Percentiles rank a stretch among this genome's conserved stretches.
phyloP scores from a whole-genome alignment of 2,888 invertebrate species.

The Tetrapedia diversipes region DNA sequence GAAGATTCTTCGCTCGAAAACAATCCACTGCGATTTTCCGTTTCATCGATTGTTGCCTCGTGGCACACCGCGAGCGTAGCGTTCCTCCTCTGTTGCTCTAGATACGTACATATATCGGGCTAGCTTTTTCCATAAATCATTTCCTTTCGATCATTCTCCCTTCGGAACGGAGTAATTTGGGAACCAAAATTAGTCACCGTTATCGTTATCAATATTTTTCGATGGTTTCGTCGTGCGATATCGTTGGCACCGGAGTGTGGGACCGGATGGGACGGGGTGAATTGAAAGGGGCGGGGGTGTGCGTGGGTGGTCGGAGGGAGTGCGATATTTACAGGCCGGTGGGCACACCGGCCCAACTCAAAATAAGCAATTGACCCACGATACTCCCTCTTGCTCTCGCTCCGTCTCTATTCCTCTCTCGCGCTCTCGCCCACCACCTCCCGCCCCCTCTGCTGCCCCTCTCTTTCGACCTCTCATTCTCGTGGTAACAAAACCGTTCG shows the following conservation, averaged over 20 bases:
- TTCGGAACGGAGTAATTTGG: slow-evolving; percentile 67
- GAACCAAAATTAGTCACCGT: slow-evolving; percentile 68
- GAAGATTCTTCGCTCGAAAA: neutral
- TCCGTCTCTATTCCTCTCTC: slow-evolving; percentile 24
- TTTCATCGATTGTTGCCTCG: neutral
- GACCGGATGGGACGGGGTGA: slow-evolving; percentile 15
- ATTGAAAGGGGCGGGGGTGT: slow-evolving; percentile 3
- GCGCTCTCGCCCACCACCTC: slow-evolving; percentile 20
- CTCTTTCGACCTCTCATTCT: slow-evolving; percentile 66
- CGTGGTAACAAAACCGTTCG: slow-evolving; percentile 80
- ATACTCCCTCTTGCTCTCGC: slow-evolving; percentile 52
- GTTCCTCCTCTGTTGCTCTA: no score
- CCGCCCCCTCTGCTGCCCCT: no score
- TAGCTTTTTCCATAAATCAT: slow-evolving; percentile 59
- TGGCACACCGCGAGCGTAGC: no score
- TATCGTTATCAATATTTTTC: slow-evolving; percentile 72
- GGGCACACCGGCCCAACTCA: slow-evolving; percentile 73
- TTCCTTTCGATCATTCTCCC: slow-evolving; percentile 62
- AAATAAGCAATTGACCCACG: slow-evolving; percentile 81
- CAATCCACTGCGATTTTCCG: no score
- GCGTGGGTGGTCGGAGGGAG: slow-evolving; percentile 52
- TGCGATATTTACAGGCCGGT: slow-evolving; percentile 73
- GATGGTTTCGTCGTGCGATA: slow-evolving; percentile 65
- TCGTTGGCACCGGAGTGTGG: slow-evolving; percentile 18
- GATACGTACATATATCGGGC: neutral